phyloP scores from a whole-genome alignment of 2,888 invertebrate genomes.

The Dusona sp. region DNA sequence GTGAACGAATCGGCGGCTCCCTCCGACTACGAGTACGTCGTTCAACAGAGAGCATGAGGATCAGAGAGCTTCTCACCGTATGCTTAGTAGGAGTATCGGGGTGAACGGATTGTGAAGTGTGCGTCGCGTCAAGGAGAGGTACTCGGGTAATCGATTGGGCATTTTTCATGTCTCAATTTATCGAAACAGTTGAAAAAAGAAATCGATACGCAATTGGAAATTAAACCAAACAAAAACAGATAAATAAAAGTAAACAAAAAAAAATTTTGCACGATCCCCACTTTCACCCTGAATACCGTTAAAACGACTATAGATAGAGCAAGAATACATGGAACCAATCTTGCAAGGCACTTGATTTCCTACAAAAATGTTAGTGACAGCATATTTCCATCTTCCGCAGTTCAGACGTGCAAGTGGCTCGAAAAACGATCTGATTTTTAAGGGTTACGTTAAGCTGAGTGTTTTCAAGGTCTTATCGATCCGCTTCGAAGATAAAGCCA shows the following conservation, averaged over 20 bases:
- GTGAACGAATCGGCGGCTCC: not conserved
- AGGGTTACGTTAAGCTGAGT: not conserved
- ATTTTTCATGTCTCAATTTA: not conserved
- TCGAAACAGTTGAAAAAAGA: not conserved
- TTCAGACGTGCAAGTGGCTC: not conserved
- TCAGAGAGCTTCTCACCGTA: not conserved
- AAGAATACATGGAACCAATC: not conserved
- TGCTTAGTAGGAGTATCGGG: not conserved
- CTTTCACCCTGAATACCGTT: not conserved
- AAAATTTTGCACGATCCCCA: not conserved
- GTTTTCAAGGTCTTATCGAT: slow-evolving; percentile 16
- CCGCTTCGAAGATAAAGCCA: not conserved
- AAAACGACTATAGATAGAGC: not conserved
- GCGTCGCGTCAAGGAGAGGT: slow-evolving; percentile 2
- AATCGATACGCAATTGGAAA: not conserved
- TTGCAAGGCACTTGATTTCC: not conserved
- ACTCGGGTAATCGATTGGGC: not conserved
- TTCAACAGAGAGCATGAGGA: not conserved
- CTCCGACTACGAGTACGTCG: not conserved
- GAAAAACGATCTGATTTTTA: not conserved
- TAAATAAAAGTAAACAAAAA: not conserved
- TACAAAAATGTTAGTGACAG: not conserved
- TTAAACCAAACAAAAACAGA: not conserved
- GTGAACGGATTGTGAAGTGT: not conserved
- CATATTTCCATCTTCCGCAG: not conserved